Evolutionary conservation across 2,888 invertebrate genomes (phyloP).

Genomic region (Acanthosepion lycidas): DNA sequence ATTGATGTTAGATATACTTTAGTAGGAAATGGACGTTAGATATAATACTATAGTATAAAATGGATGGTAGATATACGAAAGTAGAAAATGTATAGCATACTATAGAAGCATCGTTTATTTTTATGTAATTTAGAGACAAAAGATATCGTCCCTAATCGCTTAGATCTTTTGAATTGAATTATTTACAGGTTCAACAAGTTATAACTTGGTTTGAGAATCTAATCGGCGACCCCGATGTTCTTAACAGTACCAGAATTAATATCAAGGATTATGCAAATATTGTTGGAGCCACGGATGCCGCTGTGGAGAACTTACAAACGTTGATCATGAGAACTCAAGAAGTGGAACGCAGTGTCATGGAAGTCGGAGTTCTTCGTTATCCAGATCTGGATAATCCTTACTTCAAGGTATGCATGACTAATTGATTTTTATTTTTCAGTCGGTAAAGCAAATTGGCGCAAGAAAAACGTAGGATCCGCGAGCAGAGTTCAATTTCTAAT

Average conservation of each 20-base stretch:
- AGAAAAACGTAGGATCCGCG: too few relatives aligned
- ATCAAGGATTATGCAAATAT: constrained; percentile 8
- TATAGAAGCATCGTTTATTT: too few relatives aligned
- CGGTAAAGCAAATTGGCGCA: too few relatives aligned
- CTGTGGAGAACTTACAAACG: background rate
- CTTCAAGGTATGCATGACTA: background rate
- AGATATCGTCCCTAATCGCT: too few relatives aligned
- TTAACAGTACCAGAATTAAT: background rate
- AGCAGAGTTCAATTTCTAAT: too few relatives aligned
- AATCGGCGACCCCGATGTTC: background rate
- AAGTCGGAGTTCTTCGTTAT: constrained; percentile 37
- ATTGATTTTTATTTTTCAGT: too few relatives aligned
- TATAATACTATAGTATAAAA: too few relatives aligned
- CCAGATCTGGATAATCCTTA: constrained; percentile 23
- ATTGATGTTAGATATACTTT: too few relatives aligned
- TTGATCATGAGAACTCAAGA: background rate
- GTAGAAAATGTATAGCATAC: too few relatives aligned
- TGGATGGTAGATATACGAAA: too few relatives aligned
- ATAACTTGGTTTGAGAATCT: constrained; percentile 23
- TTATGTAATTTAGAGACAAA: too few relatives aligned
- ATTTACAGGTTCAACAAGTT: background rate
- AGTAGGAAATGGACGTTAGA: too few relatives aligned
- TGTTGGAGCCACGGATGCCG: background rate
- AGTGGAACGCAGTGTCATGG: constrained; percentile 25
- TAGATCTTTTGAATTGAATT: background rate